Evolutionary conservation across 2,797 vertebrate genomes (phyloP), one percentile per base, ranked within the genome.

Genomic region (Macroramphosus scolopax): DNA sequence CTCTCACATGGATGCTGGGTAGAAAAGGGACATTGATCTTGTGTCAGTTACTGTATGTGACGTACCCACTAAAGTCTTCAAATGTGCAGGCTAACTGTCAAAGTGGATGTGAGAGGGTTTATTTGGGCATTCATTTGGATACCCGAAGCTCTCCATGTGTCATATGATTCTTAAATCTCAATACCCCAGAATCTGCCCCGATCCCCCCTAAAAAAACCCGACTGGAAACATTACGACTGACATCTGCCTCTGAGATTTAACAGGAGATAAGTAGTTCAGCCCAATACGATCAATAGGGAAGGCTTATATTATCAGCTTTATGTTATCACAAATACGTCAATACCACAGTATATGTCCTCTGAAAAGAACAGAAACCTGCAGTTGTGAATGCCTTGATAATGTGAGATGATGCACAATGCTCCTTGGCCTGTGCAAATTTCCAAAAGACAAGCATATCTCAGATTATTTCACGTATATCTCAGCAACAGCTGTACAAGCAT

Each of bases 121-220:
- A 9, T 16, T 29, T 29, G 35, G 40, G 24, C 24, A 24, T 44
- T 25, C 36, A 22, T 63, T 42, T 63, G 58, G 51, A 39, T 28
- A 50, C 38, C 40, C 42, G 39, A 17, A 62, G 52, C 51, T 62
- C 44, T 58, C 32, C 18, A 45, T 45, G 53, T 47, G 62, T 66
- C 63, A 64, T 30, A 50, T n/a, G n/a, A n/a, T n/a, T n/a, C n/a
- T n/a, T n/a, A 32, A 68, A 53, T 59, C 65, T 50, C 66, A 70
- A 72, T 68, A 40, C 44, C 48, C 60, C 48, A n/a, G 33, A 72
- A 75, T 75, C 68, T 70, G 57, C 64, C 74, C 59, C 60, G 32
- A 3, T 3, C 3, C 20, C 20, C 20, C 25, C 32, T 41, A 57
- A 18, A 31, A 31, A 69, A 69, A 66, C 63, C 26, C 65, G 45